Evolutionary conservation across 2,797 vertebrate genomes (phyloP).

Genomic region (Ctenosaura bakeri): DNA sequence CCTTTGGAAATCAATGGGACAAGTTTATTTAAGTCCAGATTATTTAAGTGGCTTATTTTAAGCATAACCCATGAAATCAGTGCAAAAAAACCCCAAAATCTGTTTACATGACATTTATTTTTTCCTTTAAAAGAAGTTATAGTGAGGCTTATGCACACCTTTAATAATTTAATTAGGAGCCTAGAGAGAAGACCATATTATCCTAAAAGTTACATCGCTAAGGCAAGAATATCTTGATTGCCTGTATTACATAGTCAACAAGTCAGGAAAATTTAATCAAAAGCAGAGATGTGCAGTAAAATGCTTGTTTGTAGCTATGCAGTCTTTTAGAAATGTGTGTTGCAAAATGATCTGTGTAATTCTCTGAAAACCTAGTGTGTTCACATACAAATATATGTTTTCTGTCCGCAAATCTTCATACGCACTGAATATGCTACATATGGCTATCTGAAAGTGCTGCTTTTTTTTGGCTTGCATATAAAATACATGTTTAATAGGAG

Average conservation of each 20-base stretch:
- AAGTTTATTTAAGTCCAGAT: neutral
- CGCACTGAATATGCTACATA: slow-evolving; percentile 33
- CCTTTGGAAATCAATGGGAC: neutral
- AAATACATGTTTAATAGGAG: neutral
- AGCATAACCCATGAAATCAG: neutral
- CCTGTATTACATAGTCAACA: neutral
- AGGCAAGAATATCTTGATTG: neutral
- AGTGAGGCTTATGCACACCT: neutral
- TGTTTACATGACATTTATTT: neutral
- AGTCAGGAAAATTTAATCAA: neutral
- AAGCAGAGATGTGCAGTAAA: neutral
- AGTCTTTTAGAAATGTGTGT: slow-evolving; percentile 21
- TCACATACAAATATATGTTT: neutral
- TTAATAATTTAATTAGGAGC: neutral
- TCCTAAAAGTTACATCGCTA: neutral
- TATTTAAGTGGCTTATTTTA: neutral
- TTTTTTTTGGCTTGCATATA: neutral
- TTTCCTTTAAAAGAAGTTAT: neutral
- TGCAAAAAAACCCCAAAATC: neutral
- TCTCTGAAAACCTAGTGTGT: neutral
- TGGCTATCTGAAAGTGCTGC: slow-evolving; percentile 34
- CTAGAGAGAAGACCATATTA: neutral
- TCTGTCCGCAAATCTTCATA: slow-evolving; percentile 29
- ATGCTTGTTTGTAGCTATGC: neutral
- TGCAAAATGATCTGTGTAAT: slow-evolving; percentile 19